Percentiles rank a stretch among this genome's conserved stretches.
phyloP scores from a whole-genome alignment of 2,888 invertebrate genomes.

The Drosophila mimetica region DNA sequence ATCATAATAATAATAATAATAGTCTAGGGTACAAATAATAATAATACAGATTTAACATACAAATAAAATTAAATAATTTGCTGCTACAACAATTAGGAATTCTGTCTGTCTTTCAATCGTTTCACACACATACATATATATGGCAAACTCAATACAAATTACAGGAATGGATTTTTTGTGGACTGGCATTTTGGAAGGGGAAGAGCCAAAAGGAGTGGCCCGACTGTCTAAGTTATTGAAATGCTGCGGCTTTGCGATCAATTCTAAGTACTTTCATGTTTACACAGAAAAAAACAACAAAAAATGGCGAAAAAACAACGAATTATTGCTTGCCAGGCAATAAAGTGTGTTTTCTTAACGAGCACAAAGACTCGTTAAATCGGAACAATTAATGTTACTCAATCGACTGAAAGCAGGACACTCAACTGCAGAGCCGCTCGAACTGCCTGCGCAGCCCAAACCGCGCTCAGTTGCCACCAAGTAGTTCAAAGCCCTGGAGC shows the following conservation, averaged over 20 bases:
- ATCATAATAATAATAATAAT: slow-evolving; percentile 5
- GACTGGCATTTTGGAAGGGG: background rate
- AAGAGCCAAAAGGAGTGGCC: slow-evolving; percentile 27
- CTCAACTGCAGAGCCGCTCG: slow-evolving; percentile 36
- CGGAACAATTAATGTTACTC: background rate
- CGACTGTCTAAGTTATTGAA: slow-evolving; percentile 54
- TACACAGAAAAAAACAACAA: background rate
- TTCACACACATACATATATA: slow-evolving; percentile 12
- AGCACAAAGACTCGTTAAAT: slow-evolving; percentile 7
- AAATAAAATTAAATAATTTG: slow-evolving; percentile 66
- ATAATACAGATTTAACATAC: slow-evolving; percentile 51
- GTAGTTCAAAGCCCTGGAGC: slow-evolving; percentile 30
- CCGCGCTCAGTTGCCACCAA: slow-evolving; percentile 20
- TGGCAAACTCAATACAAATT: slow-evolving; percentile 37
- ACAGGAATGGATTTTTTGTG: slow-evolving; percentile 44
- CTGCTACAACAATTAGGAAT: slow-evolving; percentile 77
- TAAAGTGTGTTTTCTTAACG: slow-evolving; percentile 26
- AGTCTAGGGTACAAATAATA: slow-evolving; percentile 33
- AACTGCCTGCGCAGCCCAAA: slow-evolving; percentile 12
- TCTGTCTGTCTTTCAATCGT: slow-evolving; percentile 29
- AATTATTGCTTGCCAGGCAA: slow-evolving; percentile 47
- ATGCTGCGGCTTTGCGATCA: slow-evolving; percentile 56
- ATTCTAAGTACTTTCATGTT: slow-evolving; percentile 1
- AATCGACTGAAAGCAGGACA: slow-evolving; percentile 8
- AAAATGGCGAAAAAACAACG: slow-evolving; percentile 25